Evolutionary conservation across 2,797 vertebrate species (phyloP), one percentile per base, ranked within the genome.

Genomic region (Nannoperca australis): DNA sequence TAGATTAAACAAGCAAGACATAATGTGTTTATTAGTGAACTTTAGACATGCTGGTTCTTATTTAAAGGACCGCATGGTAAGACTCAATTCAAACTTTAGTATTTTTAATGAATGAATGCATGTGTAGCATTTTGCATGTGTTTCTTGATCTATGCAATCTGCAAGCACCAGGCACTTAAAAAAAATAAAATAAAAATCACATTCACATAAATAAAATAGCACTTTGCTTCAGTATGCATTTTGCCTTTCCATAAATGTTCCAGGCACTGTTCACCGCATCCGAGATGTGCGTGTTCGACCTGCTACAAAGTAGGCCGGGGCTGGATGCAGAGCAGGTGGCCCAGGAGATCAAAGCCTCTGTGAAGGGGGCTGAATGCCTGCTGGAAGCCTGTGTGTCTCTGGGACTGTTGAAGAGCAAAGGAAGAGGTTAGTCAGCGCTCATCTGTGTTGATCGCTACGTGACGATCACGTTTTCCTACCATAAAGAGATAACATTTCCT

Each of bases 221-320:
- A 27, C 34, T 53, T 54, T 14, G 2, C 38, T 53, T 60, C 32
- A 59, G 3, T n/a, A 4, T 59, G 34, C 7, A 34, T 34, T 82
- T 34, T 78, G 10, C 15, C 7, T 44, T 49, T 76, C 65, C 44
- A 22, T 61, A 79, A 70, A 64, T 47, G 9, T 76, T 72, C 2
- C 90, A 99, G 98, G 95, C 93, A 4, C 91, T 99, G 38, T 97
- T 99, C 77, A 94, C 95, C 2, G 97, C 97, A 0, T 97, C 94
- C 86, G 95, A 95, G 85, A 78, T 99, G 88, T 90, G 93, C 45
- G 73, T 99, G 38, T 99, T 99, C 74, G 97, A 99, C 89, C 27
- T 95, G 42, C 89, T 99, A 4, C 93, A 91, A n/a, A 60, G 34
- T 18, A 90, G 76, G 4, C 92, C 90, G 7, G 91, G 93, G 1